A percentile compares a stretch with the other conserved stretches of the same genome.
These are phyloP conservation scores for Sciaenops ocellatus DNA, from an alignment of 2,797 vertebrate genomes.

Conservation along the genomic window DNA sequence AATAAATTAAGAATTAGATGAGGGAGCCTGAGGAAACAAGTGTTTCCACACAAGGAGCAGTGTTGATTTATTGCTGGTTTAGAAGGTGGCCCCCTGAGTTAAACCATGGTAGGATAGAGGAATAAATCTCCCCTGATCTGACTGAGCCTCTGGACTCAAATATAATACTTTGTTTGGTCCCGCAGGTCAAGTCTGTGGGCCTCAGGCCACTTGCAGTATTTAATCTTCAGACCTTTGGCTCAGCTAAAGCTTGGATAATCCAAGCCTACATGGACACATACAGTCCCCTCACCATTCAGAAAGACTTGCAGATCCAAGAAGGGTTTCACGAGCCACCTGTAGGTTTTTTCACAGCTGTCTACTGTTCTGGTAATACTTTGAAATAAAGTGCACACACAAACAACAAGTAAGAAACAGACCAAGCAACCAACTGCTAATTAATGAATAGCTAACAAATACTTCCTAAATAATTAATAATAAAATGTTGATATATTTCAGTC, in stretches of 20 bases:
- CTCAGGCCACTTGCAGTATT: constrained; percentile 65
- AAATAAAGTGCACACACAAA: background rate
- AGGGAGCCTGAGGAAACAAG: constrained; percentile 66
- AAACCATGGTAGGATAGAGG: constrained; percentile 70
- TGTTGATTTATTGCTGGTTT: constrained; percentile 81
- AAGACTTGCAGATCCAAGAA: constrained; percentile 24
- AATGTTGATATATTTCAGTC: background rate
- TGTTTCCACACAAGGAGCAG: constrained; percentile 52
- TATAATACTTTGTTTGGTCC: constrained; percentile 71
- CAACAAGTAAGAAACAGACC: background rate
- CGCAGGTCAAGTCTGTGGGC: constrained; percentile 69
- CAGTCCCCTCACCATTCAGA: constrained; percentile 23
- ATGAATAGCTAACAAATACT: background rate
- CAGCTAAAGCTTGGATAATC: constrained; percentile 59
- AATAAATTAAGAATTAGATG: constrained; percentile 75
- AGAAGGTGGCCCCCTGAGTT: constrained; percentile 79
- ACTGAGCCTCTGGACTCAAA: constrained; percentile 71
- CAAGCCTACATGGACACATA: constrained; percentile 32
- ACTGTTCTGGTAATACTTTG: background rate
- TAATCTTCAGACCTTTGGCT: constrained; percentile 74
- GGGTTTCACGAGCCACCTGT: constrained; percentile 21
- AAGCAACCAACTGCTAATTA: background rate
- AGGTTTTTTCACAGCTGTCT: background rate
- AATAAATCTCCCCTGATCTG: constrained; percentile 81
- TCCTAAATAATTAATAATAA: background rate